Percentiles rank a stretch among this genome's conserved stretches.
phyloP scores from a whole-genome alignment of 2,113 vertebrate species.

The Cercocebus atys region DNA sequence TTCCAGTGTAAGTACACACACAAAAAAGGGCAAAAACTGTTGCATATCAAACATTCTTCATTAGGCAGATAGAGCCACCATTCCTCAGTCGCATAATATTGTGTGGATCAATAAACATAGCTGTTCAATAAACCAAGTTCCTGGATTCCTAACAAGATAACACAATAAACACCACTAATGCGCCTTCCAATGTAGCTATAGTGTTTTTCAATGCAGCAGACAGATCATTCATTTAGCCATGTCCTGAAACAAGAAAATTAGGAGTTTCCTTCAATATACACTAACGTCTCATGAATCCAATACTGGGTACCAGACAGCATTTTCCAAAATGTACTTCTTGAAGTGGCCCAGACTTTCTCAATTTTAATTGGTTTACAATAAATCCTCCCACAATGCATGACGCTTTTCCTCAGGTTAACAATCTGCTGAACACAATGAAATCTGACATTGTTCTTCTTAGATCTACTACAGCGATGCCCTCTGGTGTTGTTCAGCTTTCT shows the following conservation, averaged over 20 bases:
- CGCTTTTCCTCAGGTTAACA: neutral
- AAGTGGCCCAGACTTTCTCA: neutral
- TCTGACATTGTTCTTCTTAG: neutral
- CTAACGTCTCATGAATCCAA: neutral
- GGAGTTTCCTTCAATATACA: neutral
- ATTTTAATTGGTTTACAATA: conserved; percentile 3
- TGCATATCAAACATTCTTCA: neutral
- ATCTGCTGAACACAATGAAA: neutral
- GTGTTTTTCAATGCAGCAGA: neutral
- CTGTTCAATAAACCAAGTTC: neutral
- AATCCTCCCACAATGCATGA: neutral
- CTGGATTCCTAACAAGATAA: neutral
- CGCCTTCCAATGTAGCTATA: neutral
- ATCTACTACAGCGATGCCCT: neutral
- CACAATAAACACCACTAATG: neutral
- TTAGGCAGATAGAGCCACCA: neutral
- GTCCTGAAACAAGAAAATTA: conserved; percentile 31
- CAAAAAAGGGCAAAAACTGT: neutral
- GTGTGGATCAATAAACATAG: neutral
- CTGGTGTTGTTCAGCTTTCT: neutral
- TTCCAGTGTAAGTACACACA: neutral
- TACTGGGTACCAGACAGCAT: neutral
- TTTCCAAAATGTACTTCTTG: neutral
- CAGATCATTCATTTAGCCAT: neutral
- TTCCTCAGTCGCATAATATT: neutral